A percentile compares a stretch with the other conserved stretches of the same genome.
Evolutionary conservation across 2,888 invertebrate genomes (phyloP).

Genomic region (Sinhomidia bicolor): DNA sequence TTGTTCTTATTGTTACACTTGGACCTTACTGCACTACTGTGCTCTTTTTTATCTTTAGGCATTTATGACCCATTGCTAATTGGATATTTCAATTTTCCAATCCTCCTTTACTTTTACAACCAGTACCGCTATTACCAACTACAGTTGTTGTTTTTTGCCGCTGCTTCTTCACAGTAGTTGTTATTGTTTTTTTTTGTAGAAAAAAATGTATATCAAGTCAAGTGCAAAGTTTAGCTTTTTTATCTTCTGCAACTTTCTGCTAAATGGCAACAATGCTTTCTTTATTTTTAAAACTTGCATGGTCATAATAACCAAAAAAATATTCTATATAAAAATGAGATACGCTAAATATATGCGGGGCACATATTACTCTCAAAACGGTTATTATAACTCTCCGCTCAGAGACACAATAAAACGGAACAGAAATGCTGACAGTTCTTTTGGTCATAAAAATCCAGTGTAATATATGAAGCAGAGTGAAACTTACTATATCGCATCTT

Average conservation of each 20-base stretch:
- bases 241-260: neutral
- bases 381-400: neutral
- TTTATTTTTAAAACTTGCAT: too few species aligned
- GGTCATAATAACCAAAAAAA: neutral
- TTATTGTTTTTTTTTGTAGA: constrained; percentile 2
- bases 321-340: neutral
- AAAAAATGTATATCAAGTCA: neutral
- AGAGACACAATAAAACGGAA: constrained; percentile 15
- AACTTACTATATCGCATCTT: neutral
- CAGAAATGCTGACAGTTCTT: constrained; percentile 48
- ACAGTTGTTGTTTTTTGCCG: neutral
- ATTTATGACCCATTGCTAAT: constrained; percentile 71
- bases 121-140: constrained; percentile 9
- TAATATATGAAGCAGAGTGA: neutral
- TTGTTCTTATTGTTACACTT: neutral
- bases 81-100: constrained; percentile 69
- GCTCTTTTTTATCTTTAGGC: constrained; percentile 21
- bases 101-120: constrained; percentile 27
- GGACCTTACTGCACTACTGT: neutral
- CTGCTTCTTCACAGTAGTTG: neutral
- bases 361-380: neutral
- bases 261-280: too few species aligned
- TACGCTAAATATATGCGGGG: neutral
- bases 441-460: constrained; percentile 58
- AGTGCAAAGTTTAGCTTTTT: neutral